These are phyloP conservation scores for Mohoua ochrocephala DNA, from an alignment of 2,113 vertebrate species.

Conservation along the genomic window DNA sequence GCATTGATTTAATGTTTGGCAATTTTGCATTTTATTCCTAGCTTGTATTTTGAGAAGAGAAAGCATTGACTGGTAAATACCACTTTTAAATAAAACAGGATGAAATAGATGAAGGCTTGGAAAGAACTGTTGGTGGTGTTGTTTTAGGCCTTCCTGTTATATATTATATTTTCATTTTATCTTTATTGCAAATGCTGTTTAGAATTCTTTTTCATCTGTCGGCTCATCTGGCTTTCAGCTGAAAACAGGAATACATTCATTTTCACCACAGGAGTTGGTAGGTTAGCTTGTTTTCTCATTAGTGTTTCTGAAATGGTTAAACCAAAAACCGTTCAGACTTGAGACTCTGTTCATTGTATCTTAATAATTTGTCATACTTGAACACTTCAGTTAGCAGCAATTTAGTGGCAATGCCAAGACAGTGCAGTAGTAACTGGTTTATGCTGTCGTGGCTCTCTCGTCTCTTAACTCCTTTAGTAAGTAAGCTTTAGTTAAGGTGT, in stretches of 20 bases:
- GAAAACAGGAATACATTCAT: neutral
- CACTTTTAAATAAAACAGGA: neutral
- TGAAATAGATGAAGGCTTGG: neutral
- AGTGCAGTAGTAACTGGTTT: neutral
- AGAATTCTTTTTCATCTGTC: neutral
- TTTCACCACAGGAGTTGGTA: neutral
- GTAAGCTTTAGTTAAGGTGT: neutral
- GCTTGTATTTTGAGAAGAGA: neutral
- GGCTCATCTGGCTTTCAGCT: neutral
- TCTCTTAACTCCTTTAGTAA: neutral
- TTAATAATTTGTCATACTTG: neutral
- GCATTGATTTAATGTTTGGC: neutral
- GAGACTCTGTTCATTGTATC: neutral
- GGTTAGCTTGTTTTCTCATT: neutral
- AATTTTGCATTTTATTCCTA: neutral
- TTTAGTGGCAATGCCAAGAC: neutral
- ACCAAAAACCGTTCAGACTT: neutral
- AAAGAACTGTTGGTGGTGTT: neutral
- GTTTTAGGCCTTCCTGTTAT: neutral
- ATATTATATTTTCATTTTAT: neutral
- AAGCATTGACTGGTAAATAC: neutral
- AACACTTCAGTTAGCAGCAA: neutral
- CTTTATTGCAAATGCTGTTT: neutral
- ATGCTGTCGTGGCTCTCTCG: neutral
- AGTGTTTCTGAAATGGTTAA: neutral